Conservation (phyloP, 2,113 vertebrate species). For the Mustela nigripes region DNA sequence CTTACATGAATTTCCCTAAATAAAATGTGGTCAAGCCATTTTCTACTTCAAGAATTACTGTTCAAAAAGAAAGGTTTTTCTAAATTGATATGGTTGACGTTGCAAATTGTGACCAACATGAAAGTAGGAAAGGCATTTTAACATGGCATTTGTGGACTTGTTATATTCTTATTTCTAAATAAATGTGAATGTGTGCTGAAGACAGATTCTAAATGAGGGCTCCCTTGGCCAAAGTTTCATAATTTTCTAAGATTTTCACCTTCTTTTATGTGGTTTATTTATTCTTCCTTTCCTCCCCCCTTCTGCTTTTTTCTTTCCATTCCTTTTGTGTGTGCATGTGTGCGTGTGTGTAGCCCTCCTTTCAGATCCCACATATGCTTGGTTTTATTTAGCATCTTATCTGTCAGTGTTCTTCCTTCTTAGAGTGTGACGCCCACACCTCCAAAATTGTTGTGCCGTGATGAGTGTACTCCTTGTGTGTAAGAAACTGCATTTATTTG, state of each 20-base stretch:
- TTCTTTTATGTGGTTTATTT: background rate
- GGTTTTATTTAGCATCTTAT: slow-evolving; percentile 18
- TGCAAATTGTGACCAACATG: background rate
- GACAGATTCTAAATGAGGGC: background rate
- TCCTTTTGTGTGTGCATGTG: background rate
- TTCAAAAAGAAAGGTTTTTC: background rate
- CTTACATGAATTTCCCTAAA: background rate
- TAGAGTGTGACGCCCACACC: background rate
- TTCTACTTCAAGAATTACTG: background rate
- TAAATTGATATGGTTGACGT: background rate
- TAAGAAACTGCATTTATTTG: slow-evolving; percentile 36
- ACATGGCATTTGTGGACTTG: background rate
- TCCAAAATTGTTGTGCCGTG: background rate
- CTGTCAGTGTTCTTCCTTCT: background rate
- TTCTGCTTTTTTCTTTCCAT: background rate
- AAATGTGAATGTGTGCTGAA: background rate
- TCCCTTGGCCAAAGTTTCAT: background rate
- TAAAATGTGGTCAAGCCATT: background rate
- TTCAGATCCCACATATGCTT: background rate
- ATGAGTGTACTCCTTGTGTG: background rate
- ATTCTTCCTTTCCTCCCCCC: background rate
- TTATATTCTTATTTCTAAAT: background rate
- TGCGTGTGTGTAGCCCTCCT: background rate
- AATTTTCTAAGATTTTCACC: background rate
- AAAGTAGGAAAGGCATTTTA: background rate